Conservation (phyloP, 2,888 invertebrate genomes). For the Aspidiotus destructor region DNA sequence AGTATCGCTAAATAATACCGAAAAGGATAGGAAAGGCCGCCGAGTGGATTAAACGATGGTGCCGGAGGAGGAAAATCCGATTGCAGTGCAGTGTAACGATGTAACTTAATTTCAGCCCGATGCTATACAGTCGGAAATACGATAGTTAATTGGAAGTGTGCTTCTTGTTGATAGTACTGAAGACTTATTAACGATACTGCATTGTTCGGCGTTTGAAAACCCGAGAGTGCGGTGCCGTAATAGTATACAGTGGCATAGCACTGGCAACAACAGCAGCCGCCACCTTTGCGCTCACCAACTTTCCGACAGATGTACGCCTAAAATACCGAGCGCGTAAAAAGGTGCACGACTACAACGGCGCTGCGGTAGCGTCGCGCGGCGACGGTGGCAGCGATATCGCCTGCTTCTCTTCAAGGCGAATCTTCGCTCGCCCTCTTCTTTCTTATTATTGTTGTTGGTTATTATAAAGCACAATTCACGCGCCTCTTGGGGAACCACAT, state of each 20-base stretch:
- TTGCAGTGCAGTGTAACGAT: too few species aligned
- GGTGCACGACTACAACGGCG: too few species aligned
- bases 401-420: neutral
- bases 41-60: too few species aligned
- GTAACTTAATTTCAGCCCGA: too few species aligned
- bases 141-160: conserved; percentile 26
- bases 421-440: neutral
- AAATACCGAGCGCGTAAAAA: too few species aligned
- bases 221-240: neutral
- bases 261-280: too few species aligned
- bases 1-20: too few species aligned
- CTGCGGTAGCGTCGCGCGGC: too few species aligned
- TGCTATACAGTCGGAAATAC: neutral
- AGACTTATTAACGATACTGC: conserved; percentile 20
- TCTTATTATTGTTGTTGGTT: conserved; percentile 11
- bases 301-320: too few species aligned
- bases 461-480: conserved; percentile 9
- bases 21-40: too few species aligned
- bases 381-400: conserved; percentile 3
- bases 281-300: too few species aligned
- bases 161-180: conserved; percentile 22
- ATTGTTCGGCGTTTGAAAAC: conserved; percentile 18
- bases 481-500: conserved; percentile 19
- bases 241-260: neutral
- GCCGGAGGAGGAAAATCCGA: too few species aligned